A percentile compares a stretch with the other conserved stretches of the same genome.
phyloP scores from a whole-genome alignment of 2,797 vertebrate species.

The Potorous gilbertii region DNA sequence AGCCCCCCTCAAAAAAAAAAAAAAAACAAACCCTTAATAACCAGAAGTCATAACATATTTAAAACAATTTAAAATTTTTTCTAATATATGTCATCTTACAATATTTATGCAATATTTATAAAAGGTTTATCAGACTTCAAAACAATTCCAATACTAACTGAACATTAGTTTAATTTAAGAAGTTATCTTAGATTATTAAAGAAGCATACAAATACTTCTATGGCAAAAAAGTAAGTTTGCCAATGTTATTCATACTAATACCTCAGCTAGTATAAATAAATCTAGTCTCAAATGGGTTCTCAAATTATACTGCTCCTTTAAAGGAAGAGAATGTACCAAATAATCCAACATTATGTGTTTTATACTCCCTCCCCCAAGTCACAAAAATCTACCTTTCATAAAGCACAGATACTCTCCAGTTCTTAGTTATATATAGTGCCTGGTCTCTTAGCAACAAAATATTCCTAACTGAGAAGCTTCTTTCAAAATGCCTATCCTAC shows the following conservation, averaged over 20 bases:
- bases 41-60: neutral
- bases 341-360: slow-evolving; percentile 20
- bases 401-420: neutral
- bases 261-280: neutral
- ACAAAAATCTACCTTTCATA: slow-evolving; percentile 17
- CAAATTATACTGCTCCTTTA: neutral
- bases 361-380: slow-evolving; percentile 8
- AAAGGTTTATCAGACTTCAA: neutral
- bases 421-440: neutral
- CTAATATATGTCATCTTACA: neutral
- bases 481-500: slow-evolving; percentile 13
- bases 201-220: neutral
- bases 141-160: neutral
- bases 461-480: slow-evolving; percentile 39
- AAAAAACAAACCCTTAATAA: too few relatives aligned
- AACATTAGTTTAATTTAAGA: neutral
- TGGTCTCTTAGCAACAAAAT: slow-evolving; percentile 12
- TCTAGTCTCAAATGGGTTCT: neutral
- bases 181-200: neutral
- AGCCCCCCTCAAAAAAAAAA: too few relatives aligned
- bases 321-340: neutral
- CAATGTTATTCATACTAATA: neutral
- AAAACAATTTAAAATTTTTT: too few relatives aligned
- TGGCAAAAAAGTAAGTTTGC: neutral
- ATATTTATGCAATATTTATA: too few relatives aligned